A percentile compares a stretch with the other conserved stretches of the same genome.
phyloP scores from a whole-genome alignment of 2,888 invertebrate species.

The Erebia epiphron region DNA sequence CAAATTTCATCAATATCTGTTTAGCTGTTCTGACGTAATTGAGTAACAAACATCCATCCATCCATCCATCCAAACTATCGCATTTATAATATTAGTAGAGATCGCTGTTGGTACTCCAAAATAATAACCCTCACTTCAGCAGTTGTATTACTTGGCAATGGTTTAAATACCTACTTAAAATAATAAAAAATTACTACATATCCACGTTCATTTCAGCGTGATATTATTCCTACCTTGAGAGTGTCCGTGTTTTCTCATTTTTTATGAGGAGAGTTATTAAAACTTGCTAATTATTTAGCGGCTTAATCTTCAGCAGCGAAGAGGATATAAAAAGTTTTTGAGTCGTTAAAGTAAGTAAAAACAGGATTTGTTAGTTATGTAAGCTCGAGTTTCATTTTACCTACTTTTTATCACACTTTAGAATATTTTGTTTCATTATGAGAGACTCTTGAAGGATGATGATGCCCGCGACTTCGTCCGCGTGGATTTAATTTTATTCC shows the following conservation, averaged over 20 bases:
- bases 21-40: too few relatives aligned
- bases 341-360: conserved; percentile 26
- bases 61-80: too few relatives aligned
- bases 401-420: conserved; percentile 6
- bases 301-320: conserved; percentile 32
- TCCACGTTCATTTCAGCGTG: conserved; percentile 17
- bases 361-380: conserved; percentile 17
- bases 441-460: not conserved
- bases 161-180: not conserved
- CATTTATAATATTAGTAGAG: too few relatives aligned
- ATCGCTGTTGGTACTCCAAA: not conserved
- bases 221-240: conserved; percentile 26
- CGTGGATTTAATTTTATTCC: too few relatives aligned
- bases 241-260: conserved; percentile 40
- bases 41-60: too few relatives aligned
- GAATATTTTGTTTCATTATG: not conserved
- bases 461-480: not conserved
- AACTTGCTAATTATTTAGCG: conserved; percentile 45
- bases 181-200: not conserved
- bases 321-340: conserved; percentile 35
- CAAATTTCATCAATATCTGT: too few relatives aligned
- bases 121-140: not conserved
- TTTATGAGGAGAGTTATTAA: conserved; percentile 43
- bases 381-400: conserved; percentile 11
- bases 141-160: not conserved